Base-by-base conservation (phyloP, 2,113 vertebrate species). In the Lepidiolamprologus cunningtoni region DNA sequence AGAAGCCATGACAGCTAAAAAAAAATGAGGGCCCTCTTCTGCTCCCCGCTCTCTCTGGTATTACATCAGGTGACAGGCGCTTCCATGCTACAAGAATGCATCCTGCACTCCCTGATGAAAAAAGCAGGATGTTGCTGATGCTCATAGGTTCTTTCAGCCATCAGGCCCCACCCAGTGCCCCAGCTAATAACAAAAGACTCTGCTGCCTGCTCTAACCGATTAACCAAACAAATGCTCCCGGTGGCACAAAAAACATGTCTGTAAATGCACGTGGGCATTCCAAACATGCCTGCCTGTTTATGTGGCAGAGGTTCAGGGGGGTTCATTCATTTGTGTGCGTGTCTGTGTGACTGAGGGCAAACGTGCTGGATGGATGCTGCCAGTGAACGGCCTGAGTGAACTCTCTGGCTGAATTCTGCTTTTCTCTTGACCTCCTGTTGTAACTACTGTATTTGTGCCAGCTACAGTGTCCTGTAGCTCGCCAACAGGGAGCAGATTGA, bases 61-160 rank as follows among this genome's bases (percentile, higher is more conserved):
- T 92, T 92, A 84, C 85, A 55, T 12, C 85, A 71, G 79, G 71
- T 85, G 79, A 93, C 91, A 93, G 93, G 92, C 87, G 84, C 85
- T 83, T 90, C 89, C 87, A 73, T 86, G 88, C 84, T 86, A 47
- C 80, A 92, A 92, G 91, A 94, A 93, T 92, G 85, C 80, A 73
- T 89, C 87, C 85, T 40, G 83, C 87, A 85, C 90, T 87, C 80
- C 82, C 86, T 13, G 50, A 84, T 93, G 93, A 94, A 91, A 93
- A 93, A 37, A 86, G 86, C 84, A 90, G 93, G 88, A 95, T 93
- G 92, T 94, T 95, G 95, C 94, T 95, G 94, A 95, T 94, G 94
- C 94, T 94, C 89, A 92, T 88, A 90, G 92, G 91, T 95, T 95
- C 93, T 95, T 95, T 95, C 85, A 95, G 85, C 42, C 71, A 13